These are phyloP conservation scores for Acromyrmex echinatior DNA, from an alignment of 1,140 invertebrate genomes.

Conservation along the genomic window DNA sequence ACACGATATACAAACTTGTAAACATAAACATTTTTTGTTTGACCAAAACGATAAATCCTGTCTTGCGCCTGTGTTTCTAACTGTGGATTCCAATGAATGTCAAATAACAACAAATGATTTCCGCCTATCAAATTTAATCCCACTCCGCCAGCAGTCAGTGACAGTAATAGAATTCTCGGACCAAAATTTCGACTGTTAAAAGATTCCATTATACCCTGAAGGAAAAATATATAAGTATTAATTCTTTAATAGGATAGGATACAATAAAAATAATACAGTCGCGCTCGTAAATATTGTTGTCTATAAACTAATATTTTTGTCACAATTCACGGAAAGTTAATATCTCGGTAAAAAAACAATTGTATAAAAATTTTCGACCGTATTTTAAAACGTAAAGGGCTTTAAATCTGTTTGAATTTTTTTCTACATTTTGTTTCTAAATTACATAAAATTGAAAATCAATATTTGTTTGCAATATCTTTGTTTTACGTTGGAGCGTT, in stretches of 20 bases:
- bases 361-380: too few relatives aligned
- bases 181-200: constrained; percentile 89
- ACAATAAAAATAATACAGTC: background rate
- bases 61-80: constrained; percentile 97
- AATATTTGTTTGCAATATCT: too few relatives aligned
- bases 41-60: constrained; percentile 96
- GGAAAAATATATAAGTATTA: background rate
- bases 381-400: too few relatives aligned
- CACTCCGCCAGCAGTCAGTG: constrained; percentile 95
- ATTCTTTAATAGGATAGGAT: constrained; percentile 8
- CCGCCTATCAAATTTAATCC: constrained; percentile 96
- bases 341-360: too few relatives aligned
- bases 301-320: too few relatives aligned
- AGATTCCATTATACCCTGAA: constrained; percentile 88
- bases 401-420: too few relatives aligned
- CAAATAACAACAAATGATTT: constrained; percentile 95
- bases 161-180: constrained; percentile 91
- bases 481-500: too few relatives aligned
- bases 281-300: too few relatives aligned
- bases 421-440: too few relatives aligned
- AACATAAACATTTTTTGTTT: constrained; percentile 92
- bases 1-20: constrained; percentile 90
- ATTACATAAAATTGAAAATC: too few relatives aligned
- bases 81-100: constrained; percentile 98
- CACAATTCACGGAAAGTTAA: too few relatives aligned